These are phyloP conservation scores for Argentina silus DNA, from an alignment of 2,797 vertebrate genomes.

Conservation along the genomic window DNA sequence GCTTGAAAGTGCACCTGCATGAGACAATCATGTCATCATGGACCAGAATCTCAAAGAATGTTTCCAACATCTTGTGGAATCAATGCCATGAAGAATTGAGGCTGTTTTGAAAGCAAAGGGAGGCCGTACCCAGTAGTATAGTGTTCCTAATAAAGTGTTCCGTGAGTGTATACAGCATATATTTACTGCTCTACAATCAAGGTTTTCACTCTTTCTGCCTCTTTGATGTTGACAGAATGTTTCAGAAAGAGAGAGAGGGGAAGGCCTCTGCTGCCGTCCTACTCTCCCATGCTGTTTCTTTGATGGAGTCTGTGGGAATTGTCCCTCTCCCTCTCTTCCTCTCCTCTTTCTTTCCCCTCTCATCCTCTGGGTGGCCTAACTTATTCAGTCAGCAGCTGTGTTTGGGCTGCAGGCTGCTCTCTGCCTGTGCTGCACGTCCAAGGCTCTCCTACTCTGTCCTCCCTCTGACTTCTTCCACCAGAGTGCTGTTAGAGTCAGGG, in stretches of 20 bases:
- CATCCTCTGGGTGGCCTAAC: conserved; percentile 51
- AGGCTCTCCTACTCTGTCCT: neutral
- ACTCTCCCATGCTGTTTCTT: conserved; percentile 25
- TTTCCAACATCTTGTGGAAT: too few relatives aligned
- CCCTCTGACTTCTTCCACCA: conserved; percentile 7
- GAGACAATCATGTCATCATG: too few relatives aligned
- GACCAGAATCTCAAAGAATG: too few relatives aligned
- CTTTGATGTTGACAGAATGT: conserved; percentile 7
- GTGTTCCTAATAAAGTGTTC: too few relatives aligned
- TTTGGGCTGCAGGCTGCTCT: conserved; percentile 39
- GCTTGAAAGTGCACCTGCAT: too few relatives aligned
- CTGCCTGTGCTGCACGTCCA: neutral
- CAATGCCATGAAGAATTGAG: too few relatives aligned
- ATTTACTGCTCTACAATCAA: conserved; percentile 6
- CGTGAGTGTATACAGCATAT: too few relatives aligned
- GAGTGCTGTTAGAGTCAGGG: neutral
- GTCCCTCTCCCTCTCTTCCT: conserved; percentile 37
- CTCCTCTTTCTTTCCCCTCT: conserved; percentile 43
- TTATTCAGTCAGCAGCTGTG: conserved; percentile 59
- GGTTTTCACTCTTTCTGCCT: conserved; percentile 16
- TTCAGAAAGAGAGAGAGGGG: conserved; percentile 7
- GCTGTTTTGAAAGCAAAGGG: too few relatives aligned
- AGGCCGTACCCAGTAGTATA: too few relatives aligned
- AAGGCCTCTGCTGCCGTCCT: conserved; percentile 9
- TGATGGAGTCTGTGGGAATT: conserved; percentile 47